These are phyloP conservation scores for Cantharis rufa DNA, from an alignment of 2,888 invertebrate genomes.

Conservation along the genomic window DNA sequence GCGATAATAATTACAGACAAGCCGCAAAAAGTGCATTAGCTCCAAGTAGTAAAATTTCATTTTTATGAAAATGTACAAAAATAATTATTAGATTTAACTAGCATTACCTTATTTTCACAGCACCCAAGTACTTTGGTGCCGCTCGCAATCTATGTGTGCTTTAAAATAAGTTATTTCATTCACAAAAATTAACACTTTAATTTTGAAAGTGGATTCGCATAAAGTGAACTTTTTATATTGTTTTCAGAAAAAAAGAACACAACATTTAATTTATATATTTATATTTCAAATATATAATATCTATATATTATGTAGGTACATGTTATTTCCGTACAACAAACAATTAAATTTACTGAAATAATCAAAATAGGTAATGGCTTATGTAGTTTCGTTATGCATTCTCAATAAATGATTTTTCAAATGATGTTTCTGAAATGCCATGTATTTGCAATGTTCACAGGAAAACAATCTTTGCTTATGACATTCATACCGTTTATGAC, in stretches of 20 bases:
- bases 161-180: too few relatives aligned
- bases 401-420: constrained; percentile 14
- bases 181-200: too few relatives aligned
- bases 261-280: not conserved
- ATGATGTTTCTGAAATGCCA: constrained; percentile 22
- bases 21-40: too few relatives aligned
- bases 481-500: constrained; percentile 37
- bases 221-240: too few relatives aligned
- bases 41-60: too few relatives aligned
- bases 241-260: not conserved
- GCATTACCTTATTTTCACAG: too few relatives aligned
- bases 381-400: not conserved
- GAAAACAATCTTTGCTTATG: constrained; percentile 17
- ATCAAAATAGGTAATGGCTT: not conserved
- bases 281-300: not conserved
- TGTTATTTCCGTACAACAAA: not conserved
- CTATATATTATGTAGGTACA: not conserved
- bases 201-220: too few relatives aligned
- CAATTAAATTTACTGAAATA: not conserved
- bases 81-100: too few relatives aligned
- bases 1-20: too few relatives aligned
- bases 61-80: too few relatives aligned
- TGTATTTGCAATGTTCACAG: constrained; percentile 16
- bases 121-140: too few relatives aligned
- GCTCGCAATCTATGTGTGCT: too few relatives aligned